Base-by-base conservation (phyloP, 2,888 invertebrate species). In the Eucriotettix oculatus region DNA sequence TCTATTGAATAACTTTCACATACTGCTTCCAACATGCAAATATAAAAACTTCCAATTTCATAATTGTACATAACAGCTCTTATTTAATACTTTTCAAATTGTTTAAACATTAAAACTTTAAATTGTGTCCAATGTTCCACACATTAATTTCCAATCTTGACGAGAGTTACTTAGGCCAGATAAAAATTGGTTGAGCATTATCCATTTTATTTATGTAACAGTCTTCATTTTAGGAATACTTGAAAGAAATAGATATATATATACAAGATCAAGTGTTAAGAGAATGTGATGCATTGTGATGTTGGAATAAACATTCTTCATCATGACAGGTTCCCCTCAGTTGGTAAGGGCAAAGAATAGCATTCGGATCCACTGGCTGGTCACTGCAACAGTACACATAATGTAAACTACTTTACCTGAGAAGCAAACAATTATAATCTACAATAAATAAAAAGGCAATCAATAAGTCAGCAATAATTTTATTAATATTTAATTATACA, bases 261-360 rank as follows among this genome's bases (percentile, higher is more conserved):
- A 16, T 53, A 53, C 40, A 40, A 16, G 53, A 17, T 12, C 12
- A 53, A 48, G 16, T 48, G 48, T 14, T 5, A 48, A 48, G 2
- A 48, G 16, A 48, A n/a, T 54, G 16, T 16, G 54, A 54, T 14
- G 63, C 61, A 62, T 65, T 62, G 52, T 71, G 70, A 66, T 73
- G 73, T 65, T 71, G 63, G 65, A 66, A 73, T 64, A 67, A 69
- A 66, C 73, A 73, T 61, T 70, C 72, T 60, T 67, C 70, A 62
- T 73, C 73, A 61, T 67, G 71, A 67, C 73, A 73, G 60, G 71
- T 72, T 61, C 73, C 73, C 70, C 69, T 71, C 61, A 74, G 67
- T 64, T 72, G 71, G 64, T 68, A 74, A 7, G 73, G 73, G 63
- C 73, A 74, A 56, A 74, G 69, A 60, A 73, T 68, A 64, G 72